phyloP scores from a whole-genome alignment of 2,113 vertebrate species.

The Labeo catla region DNA sequence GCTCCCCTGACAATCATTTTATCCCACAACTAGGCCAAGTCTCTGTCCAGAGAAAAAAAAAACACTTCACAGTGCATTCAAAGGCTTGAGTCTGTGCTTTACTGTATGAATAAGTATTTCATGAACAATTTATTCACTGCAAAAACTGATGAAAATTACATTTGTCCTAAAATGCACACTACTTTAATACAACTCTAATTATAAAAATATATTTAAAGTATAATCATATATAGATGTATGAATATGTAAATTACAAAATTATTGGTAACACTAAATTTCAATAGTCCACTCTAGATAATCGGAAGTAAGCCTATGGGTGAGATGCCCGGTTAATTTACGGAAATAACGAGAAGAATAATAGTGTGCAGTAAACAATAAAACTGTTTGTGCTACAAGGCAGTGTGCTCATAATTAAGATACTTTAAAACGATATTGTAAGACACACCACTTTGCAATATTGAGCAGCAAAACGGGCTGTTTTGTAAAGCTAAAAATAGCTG shows the following conservation, averaged over 20 bases:
- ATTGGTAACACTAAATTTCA: neutral
- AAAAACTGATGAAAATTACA: neutral
- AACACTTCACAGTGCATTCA: constrained; percentile 7
- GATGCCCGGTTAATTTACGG: too few species aligned
- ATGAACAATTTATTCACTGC: neutral
- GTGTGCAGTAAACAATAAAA: too few species aligned
- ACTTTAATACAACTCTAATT: neutral
- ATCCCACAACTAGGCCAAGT: constrained; percentile 17
- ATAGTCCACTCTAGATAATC: neutral
- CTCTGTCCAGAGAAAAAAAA: constrained; percentile 1
- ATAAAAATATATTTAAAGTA: neutral
- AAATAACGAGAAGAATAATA: too few species aligned
- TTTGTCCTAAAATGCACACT: neutral
- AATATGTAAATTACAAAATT: neutral
- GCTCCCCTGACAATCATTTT: neutral
- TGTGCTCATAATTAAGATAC: too few species aligned
- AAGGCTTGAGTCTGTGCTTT: neutral
- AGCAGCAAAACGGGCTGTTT: too few species aligned
- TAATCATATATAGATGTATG: neutral
- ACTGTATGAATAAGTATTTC: neutral
- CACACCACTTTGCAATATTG: too few species aligned
- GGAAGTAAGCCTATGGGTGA: too few species aligned
- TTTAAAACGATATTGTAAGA: too few species aligned
- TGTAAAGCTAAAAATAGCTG: too few species aligned
- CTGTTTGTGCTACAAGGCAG: too few species aligned